Conservation (phyloP, 2,113 vertebrate species). For the Podarcis raffonei region DNA sequence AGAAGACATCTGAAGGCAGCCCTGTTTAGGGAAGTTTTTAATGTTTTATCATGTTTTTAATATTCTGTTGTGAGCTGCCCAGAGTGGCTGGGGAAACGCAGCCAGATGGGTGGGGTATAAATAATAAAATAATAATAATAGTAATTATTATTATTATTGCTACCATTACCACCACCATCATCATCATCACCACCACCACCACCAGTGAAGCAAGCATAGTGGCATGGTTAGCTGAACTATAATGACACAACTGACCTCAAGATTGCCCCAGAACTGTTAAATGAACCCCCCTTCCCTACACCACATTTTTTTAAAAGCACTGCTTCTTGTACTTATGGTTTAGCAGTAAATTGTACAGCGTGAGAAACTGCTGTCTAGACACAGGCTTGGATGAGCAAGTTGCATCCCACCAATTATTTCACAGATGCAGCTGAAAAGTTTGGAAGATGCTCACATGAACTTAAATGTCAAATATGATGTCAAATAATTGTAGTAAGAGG, state of each 20-base stretch:
- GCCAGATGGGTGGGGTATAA: too few relatives aligned
- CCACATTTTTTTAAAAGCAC: background rate
- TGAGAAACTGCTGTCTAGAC: background rate
- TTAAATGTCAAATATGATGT: constrained; percentile 25
- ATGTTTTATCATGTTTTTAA: too few relatives aligned
- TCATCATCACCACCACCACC: too few relatives aligned
- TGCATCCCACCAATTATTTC: constrained; percentile 58
- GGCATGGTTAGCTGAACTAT: background rate
- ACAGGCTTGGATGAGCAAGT: constrained; percentile 35
- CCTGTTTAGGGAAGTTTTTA: too few relatives aligned
- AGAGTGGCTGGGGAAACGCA: too few relatives aligned
- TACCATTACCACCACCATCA: too few relatives aligned
- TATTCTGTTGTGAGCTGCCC: too few relatives aligned
- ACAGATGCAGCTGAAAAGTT: constrained; percentile 48
- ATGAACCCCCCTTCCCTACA: background rate
- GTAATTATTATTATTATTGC: too few relatives aligned
- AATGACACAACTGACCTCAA: background rate
- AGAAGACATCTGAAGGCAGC: background rate
- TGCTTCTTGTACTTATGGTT: background rate
- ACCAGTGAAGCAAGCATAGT: background rate
- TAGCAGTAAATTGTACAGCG: background rate
- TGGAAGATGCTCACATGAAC: constrained; percentile 55
- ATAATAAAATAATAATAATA: too few relatives aligned
- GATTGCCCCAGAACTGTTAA: background rate
- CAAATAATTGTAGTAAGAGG: background rate